phyloP scores from a whole-genome alignment of 2,797 vertebrate species.

The Rhinatrema bivittatum region DNA sequence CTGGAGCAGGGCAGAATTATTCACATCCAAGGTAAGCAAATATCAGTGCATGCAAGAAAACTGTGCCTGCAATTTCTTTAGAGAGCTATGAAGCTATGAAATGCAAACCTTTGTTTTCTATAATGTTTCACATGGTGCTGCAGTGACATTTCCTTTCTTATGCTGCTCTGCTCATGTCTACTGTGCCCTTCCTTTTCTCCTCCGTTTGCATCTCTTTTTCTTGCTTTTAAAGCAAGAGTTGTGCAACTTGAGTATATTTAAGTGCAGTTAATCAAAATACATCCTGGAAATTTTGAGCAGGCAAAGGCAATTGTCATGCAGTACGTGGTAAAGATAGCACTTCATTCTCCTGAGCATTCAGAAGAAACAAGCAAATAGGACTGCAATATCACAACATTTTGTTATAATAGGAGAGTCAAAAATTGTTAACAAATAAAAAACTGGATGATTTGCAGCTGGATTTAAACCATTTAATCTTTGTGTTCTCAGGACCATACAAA shows the following conservation, averaged over 20 bases:
- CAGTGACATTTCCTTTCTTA: conserved; percentile 8
- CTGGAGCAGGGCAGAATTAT: conserved; percentile 72
- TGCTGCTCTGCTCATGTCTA: neutral
- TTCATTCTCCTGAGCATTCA: too few relatives aligned
- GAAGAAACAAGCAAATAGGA: too few relatives aligned
- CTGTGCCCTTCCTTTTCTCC: conserved; percentile 17
- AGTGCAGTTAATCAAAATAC: conserved; percentile 5
- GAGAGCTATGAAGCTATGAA: conserved; percentile 11
- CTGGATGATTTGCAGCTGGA: too few relatives aligned
- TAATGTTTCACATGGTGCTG: conserved; percentile 22
- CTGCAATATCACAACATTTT: too few relatives aligned
- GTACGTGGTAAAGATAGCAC: too few relatives aligned
- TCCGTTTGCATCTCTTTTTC: conserved; percentile 9
- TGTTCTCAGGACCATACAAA: too few relatives aligned
- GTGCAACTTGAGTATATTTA: conserved; percentile 6
- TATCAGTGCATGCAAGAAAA: neutral
- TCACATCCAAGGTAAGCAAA: conserved; percentile 80
- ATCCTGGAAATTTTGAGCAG: too few relatives aligned
- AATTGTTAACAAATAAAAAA: too few relatives aligned
- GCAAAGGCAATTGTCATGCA: too few relatives aligned
- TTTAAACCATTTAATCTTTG: too few relatives aligned
- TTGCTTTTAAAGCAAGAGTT: conserved; percentile 3
- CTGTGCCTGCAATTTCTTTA: conserved; percentile 7
- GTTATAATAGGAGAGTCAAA: too few relatives aligned
- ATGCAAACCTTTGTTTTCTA: conserved; percentile 10